phyloP scores from a whole-genome alignment of 2,113 vertebrate genomes.

The Petaurus breviceps region DNA sequence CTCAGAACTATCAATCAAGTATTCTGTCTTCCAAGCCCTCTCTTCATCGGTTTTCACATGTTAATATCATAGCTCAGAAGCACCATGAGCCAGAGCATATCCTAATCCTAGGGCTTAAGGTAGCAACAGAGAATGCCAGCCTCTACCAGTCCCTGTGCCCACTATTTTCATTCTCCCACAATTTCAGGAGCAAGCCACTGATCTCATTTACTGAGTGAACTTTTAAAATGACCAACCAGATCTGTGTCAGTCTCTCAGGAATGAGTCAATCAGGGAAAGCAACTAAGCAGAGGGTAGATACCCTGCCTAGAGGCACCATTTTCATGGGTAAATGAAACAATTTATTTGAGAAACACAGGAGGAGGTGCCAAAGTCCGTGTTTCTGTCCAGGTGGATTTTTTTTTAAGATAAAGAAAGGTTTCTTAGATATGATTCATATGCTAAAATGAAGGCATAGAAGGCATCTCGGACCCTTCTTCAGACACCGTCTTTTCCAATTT shows the following conservation, averaged over 20 bases:
- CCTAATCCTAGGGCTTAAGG: neutral
- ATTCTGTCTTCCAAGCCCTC: neutral
- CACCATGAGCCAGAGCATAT: too few relatives aligned
- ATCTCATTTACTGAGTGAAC: neutral
- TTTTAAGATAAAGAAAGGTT: neutral
- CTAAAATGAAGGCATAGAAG: neutral
- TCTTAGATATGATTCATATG: neutral
- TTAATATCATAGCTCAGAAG: too few relatives aligned
- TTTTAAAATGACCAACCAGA: neutral
- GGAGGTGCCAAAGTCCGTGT: neutral
- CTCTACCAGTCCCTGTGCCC: neutral
- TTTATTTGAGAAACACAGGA: neutral
- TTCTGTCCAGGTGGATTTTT: neutral
- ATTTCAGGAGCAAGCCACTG: neutral
- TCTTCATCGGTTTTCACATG: neutral
- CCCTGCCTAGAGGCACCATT: neutral
- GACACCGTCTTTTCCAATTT: neutral
- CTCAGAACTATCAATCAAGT: neutral
- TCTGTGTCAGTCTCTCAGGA: neutral
- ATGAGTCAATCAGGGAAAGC: neutral
- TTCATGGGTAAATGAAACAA: neutral
- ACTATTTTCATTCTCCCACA: neutral
- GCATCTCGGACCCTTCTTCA: neutral
- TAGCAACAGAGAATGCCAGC: neutral
- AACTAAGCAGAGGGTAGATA: neutral